Base-by-base conservation (phyloP, 2,888 invertebrate genomes). In the Chymomyza caudatula region DNA sequence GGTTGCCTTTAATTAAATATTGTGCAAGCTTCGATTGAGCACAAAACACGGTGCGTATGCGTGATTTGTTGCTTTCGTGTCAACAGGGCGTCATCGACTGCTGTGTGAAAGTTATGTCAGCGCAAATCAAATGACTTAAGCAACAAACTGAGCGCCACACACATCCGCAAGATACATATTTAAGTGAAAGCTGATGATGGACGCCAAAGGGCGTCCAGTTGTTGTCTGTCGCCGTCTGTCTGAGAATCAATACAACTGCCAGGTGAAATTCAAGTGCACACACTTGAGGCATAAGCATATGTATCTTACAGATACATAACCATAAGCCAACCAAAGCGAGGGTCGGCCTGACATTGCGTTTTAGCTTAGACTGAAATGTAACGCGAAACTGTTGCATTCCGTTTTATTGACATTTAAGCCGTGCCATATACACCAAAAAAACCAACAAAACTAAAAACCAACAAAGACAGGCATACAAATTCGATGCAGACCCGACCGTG, bases 1-100 rank as follows among this genome's bases (percentile, higher is more conserved):
- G 76, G 78, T 78, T 81, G 60, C 20, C 54, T 61, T 79, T 67
- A 67, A 75, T 71, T 62, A 69, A 75, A 71, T 66, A 65, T 73
- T 77, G 74, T 68, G 73, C 77, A 67, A 76, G 64, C 62, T 43
- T 60, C 44, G 63, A 54, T 58, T 67, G 63, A 64, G 52, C 68
- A 11, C 22, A 19, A n/a, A n/a, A 19, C 49, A 53, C 60, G 64
- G 64, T 58, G 64, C 69, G 64, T 64, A 37, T 37, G 29, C 5
- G 29, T 4, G 29, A 37, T 37, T 29, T 3, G 8, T 37, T 37
- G 29, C 11, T 37, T 37, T 37, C 11, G 29, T 37, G 29, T 37
- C 29, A 37, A 20, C 69, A 68, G 69, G 69, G 69, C 69, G 69
- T 69, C 49, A 60, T 25, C 29, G 6, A 5, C 29, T 4, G 2